A percentile compares a stretch with the other conserved stretches of the same genome.
Conservation (phyloP, 2,797 vertebrate genomes). For the Dendrocincla tyrannina region DNA sequence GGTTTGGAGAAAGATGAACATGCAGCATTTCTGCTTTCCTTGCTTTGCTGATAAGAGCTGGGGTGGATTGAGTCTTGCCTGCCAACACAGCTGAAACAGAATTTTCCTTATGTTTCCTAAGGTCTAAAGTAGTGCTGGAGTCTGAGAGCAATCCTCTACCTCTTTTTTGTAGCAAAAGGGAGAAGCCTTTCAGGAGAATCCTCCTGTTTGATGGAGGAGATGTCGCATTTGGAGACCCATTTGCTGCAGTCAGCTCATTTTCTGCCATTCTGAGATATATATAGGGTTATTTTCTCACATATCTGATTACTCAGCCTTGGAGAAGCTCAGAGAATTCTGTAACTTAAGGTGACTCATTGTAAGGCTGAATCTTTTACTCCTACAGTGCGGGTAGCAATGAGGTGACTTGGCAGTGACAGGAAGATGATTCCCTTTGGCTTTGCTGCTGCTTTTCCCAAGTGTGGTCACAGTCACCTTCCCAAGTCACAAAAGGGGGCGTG, state of each 20-base stretch:
- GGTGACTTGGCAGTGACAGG: background rate
- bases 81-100: background rate
- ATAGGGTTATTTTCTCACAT: background rate
- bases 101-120: background rate
- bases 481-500: background rate
- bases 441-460: background rate
- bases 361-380: background rate
- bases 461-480: background rate
- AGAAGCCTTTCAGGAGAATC: background rate
- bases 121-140: background rate
- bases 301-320: background rate
- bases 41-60: background rate
- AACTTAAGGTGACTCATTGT: background rate
- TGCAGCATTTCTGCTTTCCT: background rate
- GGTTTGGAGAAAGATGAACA: background rate
- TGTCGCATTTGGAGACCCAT: background rate
- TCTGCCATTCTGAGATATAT: background rate
- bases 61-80: background rate
- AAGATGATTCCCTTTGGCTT: background rate
- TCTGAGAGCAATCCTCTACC: background rate
- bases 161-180: background rate
- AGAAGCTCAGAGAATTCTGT: background rate
- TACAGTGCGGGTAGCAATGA: accelerated
- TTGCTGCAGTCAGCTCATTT: background rate
- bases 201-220: background rate